Base-by-base conservation (phyloP, 2,113 vertebrate species). In the Natator depressus region DNA sequence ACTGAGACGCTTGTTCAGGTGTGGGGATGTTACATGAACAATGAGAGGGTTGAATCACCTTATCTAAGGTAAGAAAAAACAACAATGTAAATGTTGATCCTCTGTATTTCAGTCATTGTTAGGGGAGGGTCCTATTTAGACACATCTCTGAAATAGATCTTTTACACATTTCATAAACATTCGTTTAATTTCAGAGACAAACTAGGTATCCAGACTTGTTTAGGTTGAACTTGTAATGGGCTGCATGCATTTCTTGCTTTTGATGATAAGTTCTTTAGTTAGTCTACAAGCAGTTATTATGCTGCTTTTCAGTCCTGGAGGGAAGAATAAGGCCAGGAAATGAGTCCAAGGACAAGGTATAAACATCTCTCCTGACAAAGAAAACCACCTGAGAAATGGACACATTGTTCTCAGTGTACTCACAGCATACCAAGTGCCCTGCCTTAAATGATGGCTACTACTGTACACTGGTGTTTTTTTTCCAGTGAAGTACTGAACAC, bases 341-440 rank as follows among this genome's bases (percentile, higher is more conserved):
- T 8, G 14, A 62, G 29, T 12, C 9, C 8, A 42, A 0, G 53
- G 38, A 59, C 38, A 90, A 38, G 14, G 8, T 35, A n/a, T 29
- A 57, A 59, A 31, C 20, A 46, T 51, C 11, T 80, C 1, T 1
- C 11, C 19, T 47, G 47, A 29, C 92, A 85, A 27, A 87, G 84
- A 87, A 25, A 76, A 2, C 7, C 10, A 31, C 25, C 35, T 13
- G 8, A 80, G 20, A 92, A 11, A 29, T 2, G 17, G 76, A 2
- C 14, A 85, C 55, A 2, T 57, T 69, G 29, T 38, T 65, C n/a
- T 88, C 75, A 42, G 54, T 25, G 85, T 81, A 79, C 49, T 79
- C 65, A 8, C 0, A 51, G 42, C 1, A 35, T 49, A 20, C 0
- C 0, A 25, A 89, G 38, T 2, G 1, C 19, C 89, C 57, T 80